phyloP scores from a whole-genome alignment of 2,113 vertebrate genomes.

The Pao palembangensis region DNA sequence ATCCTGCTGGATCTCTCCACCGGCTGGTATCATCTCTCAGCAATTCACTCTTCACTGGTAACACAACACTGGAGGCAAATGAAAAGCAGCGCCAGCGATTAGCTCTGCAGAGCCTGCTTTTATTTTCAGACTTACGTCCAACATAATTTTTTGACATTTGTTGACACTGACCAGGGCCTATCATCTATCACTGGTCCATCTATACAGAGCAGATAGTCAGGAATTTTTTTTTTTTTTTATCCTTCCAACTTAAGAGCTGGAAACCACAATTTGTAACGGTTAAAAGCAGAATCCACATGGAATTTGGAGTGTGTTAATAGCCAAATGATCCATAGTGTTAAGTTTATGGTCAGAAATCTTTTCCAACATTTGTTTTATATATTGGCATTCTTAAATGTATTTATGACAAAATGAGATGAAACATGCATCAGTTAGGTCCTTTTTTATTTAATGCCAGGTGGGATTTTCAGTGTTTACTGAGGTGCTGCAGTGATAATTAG shows the following conservation, averaged over 20 bases:
- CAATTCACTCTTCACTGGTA: slow-evolving; percentile 31
- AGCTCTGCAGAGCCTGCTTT: slow-evolving; percentile 39
- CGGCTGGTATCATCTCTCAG: slow-evolving; percentile 48
- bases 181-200: slow-evolving; percentile 12
- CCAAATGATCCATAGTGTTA: too few relatives aligned
- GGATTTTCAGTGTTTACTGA: too few relatives aligned
- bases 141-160: background rate
- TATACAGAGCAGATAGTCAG: slow-evolving; percentile 16
- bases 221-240: slow-evolving; percentile 7
- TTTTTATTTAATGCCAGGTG: too few relatives aligned
- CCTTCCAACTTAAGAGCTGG: background rate
- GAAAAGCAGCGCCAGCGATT: slow-evolving; percentile 47
- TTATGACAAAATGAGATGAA: too few relatives aligned
- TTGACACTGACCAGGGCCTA: slow-evolving; percentile 20
- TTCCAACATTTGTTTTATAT: too few relatives aligned
- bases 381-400: too few relatives aligned
- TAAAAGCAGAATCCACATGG: too few relatives aligned
- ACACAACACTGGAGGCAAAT: slow-evolving; percentile 59
- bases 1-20: slow-evolving; percentile 43
- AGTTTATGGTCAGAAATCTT: too few relatives aligned
- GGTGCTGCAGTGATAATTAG: too few relatives aligned
- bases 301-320: too few relatives aligned
- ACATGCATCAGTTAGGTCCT: too few relatives aligned
- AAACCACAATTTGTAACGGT: too few relatives aligned
- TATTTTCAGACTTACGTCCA: slow-evolving; percentile 19